A percentile compares a stretch with the other conserved stretches of the same genome.
Evolutionary conservation across 2,113 vertebrate species (phyloP).

Genomic region (Boulengeromyrus knoepffleri): DNA sequence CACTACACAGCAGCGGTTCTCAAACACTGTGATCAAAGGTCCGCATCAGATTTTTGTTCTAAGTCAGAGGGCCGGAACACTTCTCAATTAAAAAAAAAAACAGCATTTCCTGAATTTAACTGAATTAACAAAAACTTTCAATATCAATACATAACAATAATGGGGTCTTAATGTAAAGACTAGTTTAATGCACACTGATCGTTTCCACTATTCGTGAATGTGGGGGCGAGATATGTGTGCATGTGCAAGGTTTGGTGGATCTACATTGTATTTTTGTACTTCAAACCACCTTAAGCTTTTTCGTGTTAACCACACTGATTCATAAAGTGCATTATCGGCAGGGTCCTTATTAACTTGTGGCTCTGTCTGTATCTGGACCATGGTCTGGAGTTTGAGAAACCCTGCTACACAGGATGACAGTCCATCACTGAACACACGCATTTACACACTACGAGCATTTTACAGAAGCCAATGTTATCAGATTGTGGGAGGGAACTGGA

Average conservation of each 20-base stretch:
- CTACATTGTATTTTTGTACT: not conserved
- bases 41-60: not conserved
- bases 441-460: not conserved
- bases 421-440: not conserved
- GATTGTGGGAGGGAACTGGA: not conserved
- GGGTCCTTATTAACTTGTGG: not conserved
- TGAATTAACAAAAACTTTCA: not conserved
- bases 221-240: not conserved
- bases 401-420: not conserved
- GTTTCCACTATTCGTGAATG: not conserved
- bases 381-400: not conserved
- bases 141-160: not conserved
- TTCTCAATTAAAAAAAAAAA: not conserved
- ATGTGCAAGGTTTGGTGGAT: no score
- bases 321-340: not conserved
- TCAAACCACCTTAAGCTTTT: not conserved
- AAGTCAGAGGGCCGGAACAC: not conserved
- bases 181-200: not conserved
- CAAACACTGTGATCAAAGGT: not conserved
- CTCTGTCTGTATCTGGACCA: not conserved
- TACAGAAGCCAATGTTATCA: not conserved
- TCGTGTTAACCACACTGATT: not conserved
- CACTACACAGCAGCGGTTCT: not conserved
- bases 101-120: not conserved
- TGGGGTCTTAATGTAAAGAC: not conserved